Evolutionary conservation across 2,888 invertebrate genomes (phyloP).

Genomic region (Cephonodes hylas): DNA sequence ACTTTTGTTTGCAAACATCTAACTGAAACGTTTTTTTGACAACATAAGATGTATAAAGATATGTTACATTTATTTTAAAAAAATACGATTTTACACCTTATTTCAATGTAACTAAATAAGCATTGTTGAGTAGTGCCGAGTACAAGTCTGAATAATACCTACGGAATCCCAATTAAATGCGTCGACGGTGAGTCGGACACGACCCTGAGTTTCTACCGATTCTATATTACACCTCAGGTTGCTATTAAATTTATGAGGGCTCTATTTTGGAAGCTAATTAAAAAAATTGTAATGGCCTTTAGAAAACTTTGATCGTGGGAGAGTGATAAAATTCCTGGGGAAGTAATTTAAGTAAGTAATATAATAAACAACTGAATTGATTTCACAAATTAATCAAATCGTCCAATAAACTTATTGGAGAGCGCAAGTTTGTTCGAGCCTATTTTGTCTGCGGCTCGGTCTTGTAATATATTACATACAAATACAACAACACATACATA

Average conservation of each 20-base stretch:
- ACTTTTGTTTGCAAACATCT: too few relatives aligned
- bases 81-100: neutral
- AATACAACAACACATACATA: too few relatives aligned
- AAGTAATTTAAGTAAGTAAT: conserved; percentile 46
- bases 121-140: neutral
- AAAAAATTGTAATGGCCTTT: conserved; percentile 67
- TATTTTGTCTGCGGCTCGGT: too few relatives aligned
- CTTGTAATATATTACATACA: too few relatives aligned
- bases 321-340: conserved; percentile 64
- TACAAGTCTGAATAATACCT: conserved; percentile 2
- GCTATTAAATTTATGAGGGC: conserved; percentile 75
- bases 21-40: too few relatives aligned
- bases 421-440: too few relatives aligned
- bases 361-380: conserved; percentile 28
- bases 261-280: conserved; percentile 76
- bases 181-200: conserved; percentile 43
- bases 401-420: neutral
- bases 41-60: too few relatives aligned
- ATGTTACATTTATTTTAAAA: too few relatives aligned
- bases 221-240: conserved; percentile 57
- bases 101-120: neutral
- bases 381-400: conserved; percentile 12
- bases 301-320: conserved; percentile 70
- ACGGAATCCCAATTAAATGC: conserved; percentile 50
- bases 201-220: conserved; percentile 36